phyloP scores from a whole-genome alignment of 2,113 vertebrate genomes.

The Actenoides lindsayi region DNA sequence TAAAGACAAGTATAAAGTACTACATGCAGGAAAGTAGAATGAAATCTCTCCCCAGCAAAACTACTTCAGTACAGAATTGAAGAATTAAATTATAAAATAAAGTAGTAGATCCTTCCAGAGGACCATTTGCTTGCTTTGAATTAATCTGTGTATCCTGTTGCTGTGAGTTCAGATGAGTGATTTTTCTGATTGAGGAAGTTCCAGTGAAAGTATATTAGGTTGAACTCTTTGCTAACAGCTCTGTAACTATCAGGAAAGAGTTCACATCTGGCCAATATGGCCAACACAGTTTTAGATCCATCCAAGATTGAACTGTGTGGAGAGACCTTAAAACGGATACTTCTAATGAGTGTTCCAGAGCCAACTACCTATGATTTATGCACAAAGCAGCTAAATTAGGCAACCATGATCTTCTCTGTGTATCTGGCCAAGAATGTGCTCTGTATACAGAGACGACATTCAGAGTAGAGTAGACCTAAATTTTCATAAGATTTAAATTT shows the following conservation, averaged over 20 bases:
- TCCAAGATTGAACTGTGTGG: background rate
- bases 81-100: background rate
- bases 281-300: background rate
- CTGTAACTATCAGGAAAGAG: background rate
- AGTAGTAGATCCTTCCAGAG: background rate
- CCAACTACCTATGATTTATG: background rate
- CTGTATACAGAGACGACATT: background rate
- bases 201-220: background rate
- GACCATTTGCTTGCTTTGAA: background rate
- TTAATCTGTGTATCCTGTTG: background rate
- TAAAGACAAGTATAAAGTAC: background rate
- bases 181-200: background rate
- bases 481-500: background rate
- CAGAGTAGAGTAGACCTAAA: background rate
- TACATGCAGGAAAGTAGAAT: background rate
- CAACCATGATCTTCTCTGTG: background rate
- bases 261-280: background rate
- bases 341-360: background rate
- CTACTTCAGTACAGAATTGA: background rate
- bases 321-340: background rate
- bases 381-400: background rate
- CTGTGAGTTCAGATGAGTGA: fast-evolving
- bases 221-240: background rate
- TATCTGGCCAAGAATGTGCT: background rate
- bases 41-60: background rate